A percentile compares a stretch with the other conserved stretches of the same genome.
These are phyloP conservation scores for Chorisops tibialis DNA, from an alignment of 2,888 invertebrate genomes.

Conservation along the genomic window DNA sequence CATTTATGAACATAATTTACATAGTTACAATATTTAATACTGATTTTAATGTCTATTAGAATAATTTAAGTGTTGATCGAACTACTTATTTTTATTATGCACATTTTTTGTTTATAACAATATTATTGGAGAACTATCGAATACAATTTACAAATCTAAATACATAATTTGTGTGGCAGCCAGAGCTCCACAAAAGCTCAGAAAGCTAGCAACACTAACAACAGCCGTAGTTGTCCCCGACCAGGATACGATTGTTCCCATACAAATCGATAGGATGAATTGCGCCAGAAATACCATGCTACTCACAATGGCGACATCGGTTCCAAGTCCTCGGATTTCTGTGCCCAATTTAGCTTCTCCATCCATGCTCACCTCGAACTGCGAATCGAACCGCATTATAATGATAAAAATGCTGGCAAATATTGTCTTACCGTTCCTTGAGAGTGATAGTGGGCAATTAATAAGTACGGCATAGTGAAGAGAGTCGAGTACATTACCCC, in stretches of 20 bases:
- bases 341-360: constrained; percentile 58
- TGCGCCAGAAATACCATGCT: constrained; percentile 96
- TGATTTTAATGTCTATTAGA: no score
- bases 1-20: no score
- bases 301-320: constrained; percentile 90
- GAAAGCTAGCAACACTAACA: constrained; percentile 76
- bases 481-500: constrained; percentile 97
- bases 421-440: constrained; percentile 81
- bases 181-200: constrained; percentile 81
- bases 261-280: constrained; percentile 80
- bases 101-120: no score
- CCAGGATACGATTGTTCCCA: constrained; percentile 78
- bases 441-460: constrained; percentile 93
- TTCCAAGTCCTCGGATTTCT: constrained; percentile 83
- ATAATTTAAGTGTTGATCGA: no score
- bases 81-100: no score
- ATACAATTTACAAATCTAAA: constrained; percentile 68
- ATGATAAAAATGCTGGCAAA: constrained; percentile 21
- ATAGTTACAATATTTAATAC: no score
- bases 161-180: constrained; percentile 87
- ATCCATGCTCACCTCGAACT: constrained; percentile 61
- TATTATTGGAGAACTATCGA: no score
- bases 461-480: constrained; percentile 93
- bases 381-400: constrained; percentile 26
- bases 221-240: constrained; percentile 86